Base-by-base conservation (phyloP, 2,113 vertebrate genomes). In the Strix aluco region DNA sequence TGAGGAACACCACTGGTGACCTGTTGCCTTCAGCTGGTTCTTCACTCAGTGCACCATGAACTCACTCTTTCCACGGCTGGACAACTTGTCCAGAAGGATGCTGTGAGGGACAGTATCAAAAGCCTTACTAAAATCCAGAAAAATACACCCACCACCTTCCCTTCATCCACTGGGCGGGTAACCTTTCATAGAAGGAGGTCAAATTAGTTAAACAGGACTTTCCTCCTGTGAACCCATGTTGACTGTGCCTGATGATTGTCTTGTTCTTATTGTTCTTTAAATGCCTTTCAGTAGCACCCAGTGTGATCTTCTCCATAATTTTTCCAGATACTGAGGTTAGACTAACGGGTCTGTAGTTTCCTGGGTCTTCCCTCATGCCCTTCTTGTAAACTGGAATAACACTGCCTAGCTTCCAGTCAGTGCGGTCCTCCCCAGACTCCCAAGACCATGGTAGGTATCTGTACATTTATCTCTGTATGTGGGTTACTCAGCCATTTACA, bases 351-450 rank as follows among this genome's bases (percentile, higher is more conserved):
- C 42, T 42, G 2, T 38, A 34, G 22, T 30, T 47, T 54, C 15
- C 46, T 49, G n/a, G 6, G 6, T 88, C 17, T 75, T 71, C 23
- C 7, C 7, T 69, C 38, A 26, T 11, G 6, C 11, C 11, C 1
- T 40, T 47, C 23, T 58, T 42, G 8, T 58, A 30, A 44, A 44
- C 16, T 58, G 38, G 19, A 25, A 21, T 74, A 54, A 23, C 5
- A 3, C 13, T 74, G 26, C 3, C 34, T 26, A 15, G 12, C 52
- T 81, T 52, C 6, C 32, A 55, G 34, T 23, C 34, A 47, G 20
- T 0, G 0, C 23, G 36, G 9, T 38, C 4, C 4, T 32, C 27
- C 20, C 16, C 38, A 63, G 30, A 6, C 16, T 59, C 17, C 12
- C 32, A 40, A 44, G 42, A 34, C 47, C 11, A 74, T 75, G 36